phyloP scores from a whole-genome alignment of 1,140 invertebrate genomes.

The Pinna nobilis region DNA sequence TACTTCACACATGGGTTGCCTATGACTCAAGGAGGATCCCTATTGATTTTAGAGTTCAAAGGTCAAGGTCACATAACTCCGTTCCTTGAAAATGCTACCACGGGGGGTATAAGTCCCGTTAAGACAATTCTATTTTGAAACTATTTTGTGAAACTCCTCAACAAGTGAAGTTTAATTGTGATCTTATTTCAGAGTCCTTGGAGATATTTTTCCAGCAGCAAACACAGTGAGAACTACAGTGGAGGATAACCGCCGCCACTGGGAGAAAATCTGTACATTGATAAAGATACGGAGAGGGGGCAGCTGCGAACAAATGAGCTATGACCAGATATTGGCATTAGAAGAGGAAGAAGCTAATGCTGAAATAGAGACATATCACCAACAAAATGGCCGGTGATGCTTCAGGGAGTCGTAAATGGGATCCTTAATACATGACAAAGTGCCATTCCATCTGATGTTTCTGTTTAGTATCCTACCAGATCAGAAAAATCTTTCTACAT shows the following conservation, averaged over 20 bases:
- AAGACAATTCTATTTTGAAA: slow-evolving; percentile 1
- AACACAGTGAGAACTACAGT: slow-evolving; percentile 57
- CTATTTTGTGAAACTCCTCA: not conserved
- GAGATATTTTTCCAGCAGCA: slow-evolving; percentile 63
- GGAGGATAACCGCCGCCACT: slow-evolving; percentile 69
- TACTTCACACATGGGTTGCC: too few relatives aligned
- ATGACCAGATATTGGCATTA: slow-evolving; percentile 65
- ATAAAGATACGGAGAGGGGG: slow-evolving; percentile 56
- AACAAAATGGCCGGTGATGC: slow-evolving; percentile 25
- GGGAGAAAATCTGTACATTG: slow-evolving; percentile 65
- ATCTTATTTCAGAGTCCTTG: slow-evolving; percentile 63
- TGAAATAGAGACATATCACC: slow-evolving; percentile 17
- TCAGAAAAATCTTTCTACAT: too few relatives aligned
- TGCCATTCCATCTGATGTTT: not conserved
- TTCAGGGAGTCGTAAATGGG: not conserved
- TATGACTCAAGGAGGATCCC: too few relatives aligned
- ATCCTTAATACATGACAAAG: not conserved
- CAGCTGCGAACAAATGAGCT: slow-evolving; percentile 60
- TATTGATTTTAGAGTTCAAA: too few relatives aligned
- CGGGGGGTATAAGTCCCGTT: too few relatives aligned
- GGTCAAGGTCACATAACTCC: too few relatives aligned
- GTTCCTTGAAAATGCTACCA: too few relatives aligned
- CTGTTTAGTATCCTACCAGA: not conserved
- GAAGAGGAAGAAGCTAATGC: slow-evolving; percentile 54
- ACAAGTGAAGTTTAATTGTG: too few relatives aligned